Evolutionary conservation across 2,113 vertebrate genomes (phyloP).

Genomic region (Lophochroa leadbeateri): DNA sequence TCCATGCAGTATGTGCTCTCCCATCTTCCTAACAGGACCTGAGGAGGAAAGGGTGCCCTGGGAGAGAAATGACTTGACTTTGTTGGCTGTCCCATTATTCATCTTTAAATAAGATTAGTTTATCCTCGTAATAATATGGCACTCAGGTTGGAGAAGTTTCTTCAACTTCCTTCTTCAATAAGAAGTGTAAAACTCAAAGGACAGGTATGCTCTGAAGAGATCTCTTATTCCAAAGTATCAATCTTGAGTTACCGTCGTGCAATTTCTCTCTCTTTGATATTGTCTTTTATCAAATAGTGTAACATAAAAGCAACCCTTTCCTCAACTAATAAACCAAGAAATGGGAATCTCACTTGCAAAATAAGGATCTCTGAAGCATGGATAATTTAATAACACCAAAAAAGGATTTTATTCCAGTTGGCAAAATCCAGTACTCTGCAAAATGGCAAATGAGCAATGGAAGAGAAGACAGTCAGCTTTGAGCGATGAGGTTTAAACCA

Average conservation of each 20-base stretch:
- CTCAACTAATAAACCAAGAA: background rate
- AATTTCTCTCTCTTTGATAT: background rate
- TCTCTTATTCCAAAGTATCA: background rate
- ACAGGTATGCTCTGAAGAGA: background rate
- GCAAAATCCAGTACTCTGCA: background rate
- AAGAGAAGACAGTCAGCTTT: background rate
- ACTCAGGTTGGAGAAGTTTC: background rate
- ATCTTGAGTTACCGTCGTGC: background rate
- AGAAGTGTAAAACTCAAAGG: background rate
- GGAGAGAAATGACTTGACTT: background rate
- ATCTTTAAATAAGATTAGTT: background rate
- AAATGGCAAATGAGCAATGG: background rate
- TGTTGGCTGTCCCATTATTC: background rate
- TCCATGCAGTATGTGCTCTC: accelerated
- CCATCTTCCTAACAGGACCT: background rate
- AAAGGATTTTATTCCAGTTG: background rate
- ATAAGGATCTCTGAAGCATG: background rate
- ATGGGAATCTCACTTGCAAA: background rate
- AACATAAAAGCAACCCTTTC: background rate
- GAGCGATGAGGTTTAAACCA: slow-evolving; percentile 21
- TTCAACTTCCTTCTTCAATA: background rate
- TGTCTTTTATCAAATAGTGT: background rate
- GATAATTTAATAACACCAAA: background rate
- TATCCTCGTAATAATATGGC: background rate
- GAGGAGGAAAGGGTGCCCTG: no score